Evolutionary conservation across 2,797 vertebrate species (phyloP), one percentile per base, ranked within the genome.

Genomic region (Megalops cyprinoides): DNA sequence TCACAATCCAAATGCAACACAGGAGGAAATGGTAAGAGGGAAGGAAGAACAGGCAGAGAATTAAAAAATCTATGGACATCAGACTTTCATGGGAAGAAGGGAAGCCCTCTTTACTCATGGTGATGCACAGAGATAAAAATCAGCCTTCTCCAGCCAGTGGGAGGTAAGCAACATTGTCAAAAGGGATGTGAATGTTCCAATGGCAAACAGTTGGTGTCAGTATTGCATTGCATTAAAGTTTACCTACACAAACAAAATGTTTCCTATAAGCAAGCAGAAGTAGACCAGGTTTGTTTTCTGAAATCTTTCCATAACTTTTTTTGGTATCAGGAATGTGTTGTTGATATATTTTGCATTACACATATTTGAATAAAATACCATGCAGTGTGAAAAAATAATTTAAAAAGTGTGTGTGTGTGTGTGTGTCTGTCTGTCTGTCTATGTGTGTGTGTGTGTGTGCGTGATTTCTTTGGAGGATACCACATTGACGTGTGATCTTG

Each of bases 151-250:
- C 0, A 23, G 18, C 37, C 8, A 44, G 20, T 71, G 37, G 42
- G 1, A 18, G 71, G 67, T 23, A 42, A 67, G 67, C 6, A 9
- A 71, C 25, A n/a, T 8, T 44, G 37, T 71, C 42, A 42, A 71
- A 71, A 18, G 4, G 37, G 20, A 23, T 31, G 18, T 65, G 28
- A 44, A 71, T 71, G 20, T 44, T 44, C 39, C 67, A 37, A 23
- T 31, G n/a, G 39, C 20, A 71, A 71, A 71, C 67, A 71, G 67
- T 44, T 71, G 67, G 37, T 71, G 67, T 71, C 67, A 71, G 37
- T 71, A 71, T 71, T 71, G 67, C 10, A 37, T 71, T 44, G 39
- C 4, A n/a, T 42, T 44, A n/a, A 42, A 23, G 12, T 39, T 65
- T 7, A 44, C 23, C 39, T 20, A 44, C 39, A 44, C 39, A 71